A percentile compares a stretch with the other conserved stretches of the same genome.
These are phyloP conservation scores for Perdita meconis DNA, from an alignment of 2,888 invertebrate species.

Conservation along the genomic window DNA sequence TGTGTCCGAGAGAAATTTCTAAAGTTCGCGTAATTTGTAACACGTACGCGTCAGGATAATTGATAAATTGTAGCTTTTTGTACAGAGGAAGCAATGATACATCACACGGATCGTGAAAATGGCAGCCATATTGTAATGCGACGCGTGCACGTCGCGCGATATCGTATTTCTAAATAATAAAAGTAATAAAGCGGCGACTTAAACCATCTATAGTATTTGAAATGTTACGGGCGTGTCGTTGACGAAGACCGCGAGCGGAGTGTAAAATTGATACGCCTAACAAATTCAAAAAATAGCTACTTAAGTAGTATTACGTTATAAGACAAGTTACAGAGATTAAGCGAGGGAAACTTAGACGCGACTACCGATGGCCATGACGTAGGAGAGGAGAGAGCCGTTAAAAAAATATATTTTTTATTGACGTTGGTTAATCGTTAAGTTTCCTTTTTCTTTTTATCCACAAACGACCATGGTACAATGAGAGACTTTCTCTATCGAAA, in stretches of 20 bases:
- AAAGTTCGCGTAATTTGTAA: slow-evolving; percentile 12
- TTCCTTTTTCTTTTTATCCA: slow-evolving; percentile 63
- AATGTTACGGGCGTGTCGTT: slow-evolving; percentile 49
- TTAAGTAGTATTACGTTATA: slow-evolving; percentile 70
- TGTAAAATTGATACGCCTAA: slow-evolving; percentile 54
- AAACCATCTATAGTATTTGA: slow-evolving; percentile 74
- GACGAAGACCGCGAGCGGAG: slow-evolving; percentile 13
- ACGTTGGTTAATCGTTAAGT: slow-evolving; percentile 80
- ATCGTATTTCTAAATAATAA: slow-evolving; percentile 62
- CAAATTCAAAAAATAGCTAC: slow-evolving; percentile 61
- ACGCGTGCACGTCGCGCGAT: slow-evolving; percentile 40
- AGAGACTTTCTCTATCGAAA: slow-evolving; percentile 34
- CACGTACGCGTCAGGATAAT: slow-evolving; percentile 14
- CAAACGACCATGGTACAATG: slow-evolving; percentile 52
- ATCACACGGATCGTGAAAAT: slow-evolving; percentile 73
- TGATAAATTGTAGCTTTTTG: slow-evolving; percentile 43
- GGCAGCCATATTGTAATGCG: slow-evolving; percentile 73
- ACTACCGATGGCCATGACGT: slow-evolving; percentile 63
- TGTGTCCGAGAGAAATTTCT: slow-evolving; percentile 7
- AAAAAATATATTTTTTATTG: slow-evolving; percentile 75
- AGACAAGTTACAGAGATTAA: slow-evolving; percentile 61
- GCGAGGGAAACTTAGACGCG: slow-evolving; percentile 46
- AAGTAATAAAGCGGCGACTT: slow-evolving; percentile 64
- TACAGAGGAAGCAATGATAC: slow-evolving; percentile 56
- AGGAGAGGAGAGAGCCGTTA: slow-evolving; percentile 56